Evolutionary conservation across 2,888 invertebrate species (phyloP).

Genomic region (Tetanocera ferruginea): DNA sequence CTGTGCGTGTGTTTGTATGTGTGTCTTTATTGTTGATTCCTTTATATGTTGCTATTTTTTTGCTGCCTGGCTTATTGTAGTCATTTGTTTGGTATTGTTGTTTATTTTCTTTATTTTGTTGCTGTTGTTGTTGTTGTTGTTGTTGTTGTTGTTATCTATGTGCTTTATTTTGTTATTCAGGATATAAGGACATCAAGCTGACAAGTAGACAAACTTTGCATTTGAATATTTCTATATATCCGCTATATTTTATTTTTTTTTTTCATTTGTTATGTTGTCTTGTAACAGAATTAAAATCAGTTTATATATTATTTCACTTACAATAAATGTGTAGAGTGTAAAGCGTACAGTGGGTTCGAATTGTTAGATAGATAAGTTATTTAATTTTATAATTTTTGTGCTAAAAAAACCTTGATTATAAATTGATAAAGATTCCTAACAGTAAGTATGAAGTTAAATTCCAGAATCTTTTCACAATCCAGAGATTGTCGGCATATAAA

Average conservation of each 20-base stretch:
- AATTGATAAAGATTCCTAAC: too few species aligned
- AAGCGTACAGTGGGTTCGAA: not conserved
- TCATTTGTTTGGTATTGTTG: not conserved
- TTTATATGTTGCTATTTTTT: slow-evolving; percentile 37
- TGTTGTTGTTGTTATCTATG: not conserved
- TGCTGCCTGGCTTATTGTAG: not conserved
- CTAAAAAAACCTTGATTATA: too few species aligned
- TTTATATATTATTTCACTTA: slow-evolving; percentile 20
- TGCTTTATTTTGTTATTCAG: slow-evolving; percentile 27
- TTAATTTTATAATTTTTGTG: not conserved
- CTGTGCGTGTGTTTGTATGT: slow-evolving; percentile 52
- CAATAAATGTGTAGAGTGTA: not conserved
- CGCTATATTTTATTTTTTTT: too few species aligned
- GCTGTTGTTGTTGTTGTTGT: not conserved
- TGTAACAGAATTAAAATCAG: slow-evolving; percentile 6
- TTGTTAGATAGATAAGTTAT: not conserved
- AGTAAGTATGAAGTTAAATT: too few species aligned
- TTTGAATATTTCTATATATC: slow-evolving; percentile 28
- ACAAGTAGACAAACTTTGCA: slow-evolving; percentile 33
- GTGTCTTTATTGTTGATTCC: slow-evolving; percentile 57
- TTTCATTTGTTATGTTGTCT: not conserved
- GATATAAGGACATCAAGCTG: slow-evolving; percentile 32
- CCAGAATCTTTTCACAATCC: too few species aligned
- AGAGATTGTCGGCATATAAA: too few species aligned
- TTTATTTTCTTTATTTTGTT: not conserved